Evolutionary conservation across 2,797 vertebrate genomes (phyloP).

Genomic region (Liparis tanakae): DNA sequence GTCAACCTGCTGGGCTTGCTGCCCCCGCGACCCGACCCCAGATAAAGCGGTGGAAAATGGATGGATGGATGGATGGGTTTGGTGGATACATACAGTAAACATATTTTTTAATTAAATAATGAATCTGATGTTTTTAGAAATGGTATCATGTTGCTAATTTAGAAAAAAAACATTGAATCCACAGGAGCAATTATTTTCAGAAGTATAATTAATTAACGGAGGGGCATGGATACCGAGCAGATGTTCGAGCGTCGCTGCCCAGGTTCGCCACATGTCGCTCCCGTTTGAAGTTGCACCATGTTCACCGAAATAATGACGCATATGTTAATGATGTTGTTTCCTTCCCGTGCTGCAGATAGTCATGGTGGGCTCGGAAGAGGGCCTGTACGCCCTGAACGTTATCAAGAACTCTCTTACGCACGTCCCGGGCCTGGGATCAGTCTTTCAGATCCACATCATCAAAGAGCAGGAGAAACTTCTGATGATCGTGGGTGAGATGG

Average conservation of each 20-base stretch:
- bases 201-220: neutral
- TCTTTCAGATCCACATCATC: slow-evolving; percentile 98
- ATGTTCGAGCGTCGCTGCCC: slow-evolving; percentile 7
- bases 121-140: neutral
- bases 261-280: slow-evolving; percentile 7
- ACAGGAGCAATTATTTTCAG: neutral
- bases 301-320: slow-evolving; percentile 8
- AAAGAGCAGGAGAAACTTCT: slow-evolving; percentile 98
- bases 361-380: slow-evolving; percentile 97
- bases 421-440: slow-evolving; percentile 93
- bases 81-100: neutral
- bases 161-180: neutral
- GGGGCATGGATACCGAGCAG: slow-evolving; percentile 9
- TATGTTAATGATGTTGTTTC: slow-evolving; percentile 6
- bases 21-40: too few species aligned
- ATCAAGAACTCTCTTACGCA: slow-evolving; percentile 98
- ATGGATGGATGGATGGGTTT: too few species aligned
- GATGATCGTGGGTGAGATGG: slow-evolving; percentile 93
- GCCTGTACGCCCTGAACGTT: slow-evolving; percentile 96
- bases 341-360: slow-evolving; percentile 86
- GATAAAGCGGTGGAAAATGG: too few species aligned
- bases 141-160: neutral
- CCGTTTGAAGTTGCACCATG: slow-evolving; percentile 12
- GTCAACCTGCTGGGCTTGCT: too few species aligned
- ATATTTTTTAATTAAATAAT: neutral